phyloP scores from a whole-genome alignment of 2,113 vertebrate genomes.

The Labeo catla region DNA sequence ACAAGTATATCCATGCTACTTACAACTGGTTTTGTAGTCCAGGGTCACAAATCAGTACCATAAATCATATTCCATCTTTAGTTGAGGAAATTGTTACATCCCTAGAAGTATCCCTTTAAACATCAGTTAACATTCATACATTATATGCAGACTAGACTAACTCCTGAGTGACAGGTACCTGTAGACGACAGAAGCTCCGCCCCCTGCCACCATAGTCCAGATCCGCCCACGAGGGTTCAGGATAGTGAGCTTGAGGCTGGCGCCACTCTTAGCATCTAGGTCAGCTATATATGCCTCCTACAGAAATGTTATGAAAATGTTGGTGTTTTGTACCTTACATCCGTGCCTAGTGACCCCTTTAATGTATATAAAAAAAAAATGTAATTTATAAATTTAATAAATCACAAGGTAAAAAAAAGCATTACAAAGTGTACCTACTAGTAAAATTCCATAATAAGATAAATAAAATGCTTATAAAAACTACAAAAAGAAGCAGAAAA shows the following conservation, averaged over 20 bases:
- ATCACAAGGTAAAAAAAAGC: background rate
- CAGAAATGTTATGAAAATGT: background rate
- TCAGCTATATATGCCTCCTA: constrained; percentile 99
- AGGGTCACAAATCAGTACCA: no score
- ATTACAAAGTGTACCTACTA: background rate
- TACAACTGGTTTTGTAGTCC: no score
- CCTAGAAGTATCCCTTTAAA: background rate
- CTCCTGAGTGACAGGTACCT: constrained; percentile 76
- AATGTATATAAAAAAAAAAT: background rate
- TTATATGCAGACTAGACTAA: background rate
- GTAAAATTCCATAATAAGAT: background rate
- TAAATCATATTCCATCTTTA: no score
- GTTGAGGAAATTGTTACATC: no score
- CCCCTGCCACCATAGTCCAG: constrained; percentile 99
- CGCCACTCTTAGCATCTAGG: constrained; percentile 96
- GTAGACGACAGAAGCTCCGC: constrained; percentile 97
- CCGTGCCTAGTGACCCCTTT: background rate
- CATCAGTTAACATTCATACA: background rate
- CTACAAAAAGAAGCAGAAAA: background rate
- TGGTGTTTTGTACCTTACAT: background rate
- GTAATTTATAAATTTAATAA: background rate
- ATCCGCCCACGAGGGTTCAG: constrained; percentile 94
- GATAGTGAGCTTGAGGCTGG: constrained; percentile 94
- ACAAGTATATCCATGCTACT: no score
- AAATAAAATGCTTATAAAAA: background rate